Base-by-base conservation (phyloP, 1,140 invertebrate genomes). In the Diorhabda carinulata region DNA sequence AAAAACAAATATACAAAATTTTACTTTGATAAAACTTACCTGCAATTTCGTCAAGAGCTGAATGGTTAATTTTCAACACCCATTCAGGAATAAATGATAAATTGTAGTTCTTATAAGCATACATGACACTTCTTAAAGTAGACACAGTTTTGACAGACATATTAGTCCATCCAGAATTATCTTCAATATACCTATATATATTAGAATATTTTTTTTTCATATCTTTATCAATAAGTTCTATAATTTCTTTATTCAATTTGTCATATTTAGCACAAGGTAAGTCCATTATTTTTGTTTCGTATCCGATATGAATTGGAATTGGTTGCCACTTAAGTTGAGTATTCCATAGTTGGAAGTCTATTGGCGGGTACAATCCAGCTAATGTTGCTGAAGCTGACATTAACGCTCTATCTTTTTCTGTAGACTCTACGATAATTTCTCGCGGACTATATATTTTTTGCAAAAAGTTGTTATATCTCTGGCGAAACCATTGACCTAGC, bases 331-430 rank as follows among this genome's bases (percentile, higher is more conserved):
- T 76, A 2, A 95, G 79, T 5, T 86, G 71, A 2, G 73, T 65
- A 78, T 94, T 87, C 91, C 93, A 96, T 4, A 88, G 69, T 75
- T 88, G 82, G 25, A 82, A 76, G 5, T 81, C 83, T 10, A 75
- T 75, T 1, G 88, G 87, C 5, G 92, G 91, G 78, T 90, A 94
- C 71, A 92, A 85, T 5, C 92, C 92, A 69, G 93, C 93, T 66
- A 97, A 83, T 81, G 94, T 91, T 1, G 87, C 83, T 78, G 91
- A 84, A 0, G 93, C 95, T 74, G 93, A 96, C 90, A 95, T 95
- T 5, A 97, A 80, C 40, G 94, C 95, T 41, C 95, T 85, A 82
- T 97, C 93, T 3, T 90, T 87, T 82, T 95, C 70, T 2, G 94
- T 95, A 64, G 93, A 94, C 61, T 85, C 69, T 82, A 79, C 52